phyloP scores from a whole-genome alignment of 2,888 invertebrate species.

The Lottia gigantea region DNA sequence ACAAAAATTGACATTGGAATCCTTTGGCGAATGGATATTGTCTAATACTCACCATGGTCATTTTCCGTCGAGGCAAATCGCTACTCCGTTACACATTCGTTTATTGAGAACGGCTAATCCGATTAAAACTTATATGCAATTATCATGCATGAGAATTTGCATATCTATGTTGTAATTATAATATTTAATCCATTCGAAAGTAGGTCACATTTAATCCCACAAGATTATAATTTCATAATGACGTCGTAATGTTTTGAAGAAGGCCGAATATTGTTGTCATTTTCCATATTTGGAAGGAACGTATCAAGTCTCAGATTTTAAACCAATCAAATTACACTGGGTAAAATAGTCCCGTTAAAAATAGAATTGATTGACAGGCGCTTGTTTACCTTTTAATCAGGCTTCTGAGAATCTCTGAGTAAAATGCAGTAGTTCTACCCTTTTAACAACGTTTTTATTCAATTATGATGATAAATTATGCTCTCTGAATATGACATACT shows the following conservation, averaged over 20 bases:
- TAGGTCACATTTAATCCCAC: conserved; percentile 26
- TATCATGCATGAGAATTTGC: not conserved
- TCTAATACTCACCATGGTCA: conserved; percentile 35
- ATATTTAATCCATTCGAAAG: conserved; percentile 31
- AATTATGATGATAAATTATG: too few relatives aligned
- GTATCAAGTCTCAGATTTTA: conserved; percentile 35
- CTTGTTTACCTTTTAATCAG: not conserved
- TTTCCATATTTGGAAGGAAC: conserved; percentile 55
- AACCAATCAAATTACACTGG: conserved; percentile 20
- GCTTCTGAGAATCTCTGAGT: too few relatives aligned
- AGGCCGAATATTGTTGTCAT: conserved; percentile 55
- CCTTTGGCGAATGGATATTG: conserved; percentile 14
- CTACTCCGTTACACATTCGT: conserved; percentile 4
- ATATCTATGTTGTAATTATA: not conserved
- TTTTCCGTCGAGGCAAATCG: conserved; percentile 27
- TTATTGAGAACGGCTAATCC: not conserved
- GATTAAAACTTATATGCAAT: not conserved
- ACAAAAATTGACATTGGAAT: conserved; percentile 8
- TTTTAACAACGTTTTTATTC: too few relatives aligned
- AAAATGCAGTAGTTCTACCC: too few relatives aligned
- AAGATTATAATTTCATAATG: conserved; percentile 42
- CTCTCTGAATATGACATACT: too few relatives aligned
- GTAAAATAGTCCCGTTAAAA: not conserved
- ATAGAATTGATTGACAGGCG: conserved; percentile 11
- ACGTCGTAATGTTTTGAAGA: conserved; percentile 56